These are phyloP conservation scores for Drosophila lacertosa DNA, from an alignment of 1,140 invertebrate species.

Conservation along the genomic window DNA sequence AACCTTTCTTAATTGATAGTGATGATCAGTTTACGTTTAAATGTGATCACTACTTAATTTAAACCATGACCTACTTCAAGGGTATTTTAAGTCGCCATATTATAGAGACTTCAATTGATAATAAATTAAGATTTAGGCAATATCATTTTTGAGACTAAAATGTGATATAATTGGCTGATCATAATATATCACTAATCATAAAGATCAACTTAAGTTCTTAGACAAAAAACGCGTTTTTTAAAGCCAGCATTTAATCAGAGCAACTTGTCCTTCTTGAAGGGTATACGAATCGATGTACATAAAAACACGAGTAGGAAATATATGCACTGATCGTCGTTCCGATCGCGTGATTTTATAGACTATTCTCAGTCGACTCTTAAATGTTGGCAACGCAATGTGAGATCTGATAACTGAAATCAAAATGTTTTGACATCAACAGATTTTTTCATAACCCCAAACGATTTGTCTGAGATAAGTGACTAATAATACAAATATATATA, in stretches of 20 bases:
- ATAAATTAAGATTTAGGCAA: no score
- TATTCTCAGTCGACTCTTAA: constrained; percentile 4
- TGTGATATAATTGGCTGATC: no score
- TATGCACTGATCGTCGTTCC: background rate
- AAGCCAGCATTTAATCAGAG: background rate
- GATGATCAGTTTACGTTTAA: background rate
- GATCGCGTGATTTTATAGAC: background rate
- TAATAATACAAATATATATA: background rate
- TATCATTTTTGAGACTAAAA: no score
- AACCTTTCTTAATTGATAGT: background rate
- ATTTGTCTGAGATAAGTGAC: background rate
- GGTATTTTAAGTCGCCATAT: no score
- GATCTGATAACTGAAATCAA: constrained; percentile 32
- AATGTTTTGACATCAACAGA: constrained; percentile 1
- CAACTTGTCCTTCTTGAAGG: constrained; percentile 29
- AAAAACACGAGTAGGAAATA: background rate
- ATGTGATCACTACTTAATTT: no score
- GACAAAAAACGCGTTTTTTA: background rate
- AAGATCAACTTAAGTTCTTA: background rate
- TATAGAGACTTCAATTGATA: no score
- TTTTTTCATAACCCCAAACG: background rate
- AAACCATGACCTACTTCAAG: no score
- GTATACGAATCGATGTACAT: background rate
- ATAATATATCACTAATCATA: no score
- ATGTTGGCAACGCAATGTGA: background rate